Evolutionary conservation across 1,140 invertebrate genomes (phyloP).

Genomic region (Himalopsyche phryganea): DNA sequence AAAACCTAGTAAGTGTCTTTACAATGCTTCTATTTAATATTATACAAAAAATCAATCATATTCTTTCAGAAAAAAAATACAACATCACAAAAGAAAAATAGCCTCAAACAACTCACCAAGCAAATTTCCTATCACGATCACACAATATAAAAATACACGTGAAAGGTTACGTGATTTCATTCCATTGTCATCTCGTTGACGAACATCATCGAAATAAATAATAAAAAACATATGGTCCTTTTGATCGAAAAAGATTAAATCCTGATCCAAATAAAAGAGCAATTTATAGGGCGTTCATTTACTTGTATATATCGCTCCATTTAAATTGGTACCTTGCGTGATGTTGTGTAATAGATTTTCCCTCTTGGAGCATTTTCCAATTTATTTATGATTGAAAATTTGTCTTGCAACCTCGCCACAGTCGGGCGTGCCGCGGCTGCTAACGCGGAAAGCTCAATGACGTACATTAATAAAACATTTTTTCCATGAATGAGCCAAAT

Average conservation of each 20-base stretch:
- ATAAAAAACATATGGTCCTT: too few species aligned
- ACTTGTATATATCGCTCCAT: constrained; percentile 21
- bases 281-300: constrained; percentile 30
- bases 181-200: too few species aligned
- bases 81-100: too few species aligned
- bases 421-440: not conserved
- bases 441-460: constrained; percentile 7
- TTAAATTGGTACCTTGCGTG: constrained; percentile 30
- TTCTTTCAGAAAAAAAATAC: too few species aligned
- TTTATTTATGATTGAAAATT: constrained; percentile 35
- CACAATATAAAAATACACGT: too few species aligned
- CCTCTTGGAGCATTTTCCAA: constrained; percentile 28
- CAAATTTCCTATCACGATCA: too few species aligned
- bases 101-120: too few species aligned
- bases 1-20: too few species aligned
- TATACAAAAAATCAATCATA: too few species aligned
- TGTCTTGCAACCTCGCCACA: constrained; percentile 19
- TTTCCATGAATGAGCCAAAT: not conserved
- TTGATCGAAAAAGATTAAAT: constrained; percentile 17
- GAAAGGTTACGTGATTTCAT: too few species aligned
- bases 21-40: too few species aligned
- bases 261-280: constrained; percentile 29
- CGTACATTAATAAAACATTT: constrained; percentile 6
- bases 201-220: too few species aligned
- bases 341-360: constrained; percentile 29